These are phyloP conservation scores for Larimichthys polyactis DNA, from an alignment of 2,113 vertebrate genomes.

Conservation along the genomic window DNA sequence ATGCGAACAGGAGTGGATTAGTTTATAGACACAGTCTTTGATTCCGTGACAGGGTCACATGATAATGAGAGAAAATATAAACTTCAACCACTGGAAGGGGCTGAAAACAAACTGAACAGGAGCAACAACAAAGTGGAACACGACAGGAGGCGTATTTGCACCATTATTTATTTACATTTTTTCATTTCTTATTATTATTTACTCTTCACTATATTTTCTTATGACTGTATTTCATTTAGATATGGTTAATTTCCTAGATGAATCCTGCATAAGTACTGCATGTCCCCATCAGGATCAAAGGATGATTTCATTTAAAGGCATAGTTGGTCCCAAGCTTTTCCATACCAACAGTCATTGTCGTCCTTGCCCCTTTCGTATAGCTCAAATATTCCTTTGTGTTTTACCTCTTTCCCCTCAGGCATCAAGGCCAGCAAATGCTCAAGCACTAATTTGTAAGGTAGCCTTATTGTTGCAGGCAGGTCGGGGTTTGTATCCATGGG, in stretches of 20 bases:
- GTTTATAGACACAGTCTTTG: background rate
- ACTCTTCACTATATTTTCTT: background rate
- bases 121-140: background rate
- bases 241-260: background rate
- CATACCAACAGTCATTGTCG: background rate
- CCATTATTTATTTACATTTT: background rate
- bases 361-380: background rate
- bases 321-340: background rate
- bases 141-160: too few species aligned
- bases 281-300: background rate
- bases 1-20: background rate
- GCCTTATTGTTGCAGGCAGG: conserved; percentile 27
- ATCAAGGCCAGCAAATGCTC: conserved; percentile 22
- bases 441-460: conserved; percentile 55
- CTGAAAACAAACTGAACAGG: background rate
- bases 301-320: background rate
- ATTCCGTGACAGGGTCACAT: background rate
- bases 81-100: background rate
- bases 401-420: conserved; percentile 2
- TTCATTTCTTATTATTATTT: background rate
- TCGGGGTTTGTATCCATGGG: conserved; percentile 36
- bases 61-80: background rate
- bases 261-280: background rate
- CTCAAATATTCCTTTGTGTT: conserved; percentile 31
- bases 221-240: background rate